Evolutionary conservation across 2,888 invertebrate genomes (phyloP).

Genomic region (Drosophila bunnanda): DNA sequence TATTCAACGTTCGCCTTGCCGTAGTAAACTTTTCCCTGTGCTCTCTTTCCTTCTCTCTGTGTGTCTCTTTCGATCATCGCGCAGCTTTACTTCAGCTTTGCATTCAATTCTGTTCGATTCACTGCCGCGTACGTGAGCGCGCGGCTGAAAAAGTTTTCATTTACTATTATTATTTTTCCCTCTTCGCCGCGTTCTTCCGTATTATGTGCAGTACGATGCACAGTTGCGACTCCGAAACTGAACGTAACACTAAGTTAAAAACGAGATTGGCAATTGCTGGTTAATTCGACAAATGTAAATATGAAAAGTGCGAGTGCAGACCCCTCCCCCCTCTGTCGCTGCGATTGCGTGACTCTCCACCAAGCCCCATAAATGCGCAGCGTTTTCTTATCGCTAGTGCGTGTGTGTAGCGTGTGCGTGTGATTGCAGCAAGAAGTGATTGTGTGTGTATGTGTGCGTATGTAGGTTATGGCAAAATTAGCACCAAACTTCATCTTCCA

Average conservation of each 20-base stretch:
- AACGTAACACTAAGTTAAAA: conserved; percentile 52
- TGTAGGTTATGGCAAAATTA: conserved; percentile 75
- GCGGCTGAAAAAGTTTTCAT: conserved; percentile 52
- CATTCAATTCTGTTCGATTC: conserved; percentile 66
- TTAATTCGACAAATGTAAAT: conserved; percentile 56
- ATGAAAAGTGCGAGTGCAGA: conserved; percentile 37
- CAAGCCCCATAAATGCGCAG: conserved; percentile 62
- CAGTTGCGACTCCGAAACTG: conserved; percentile 41
- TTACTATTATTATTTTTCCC: conserved; percentile 35
- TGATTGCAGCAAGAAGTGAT: conserved; percentile 30
- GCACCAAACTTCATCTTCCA: conserved; percentile 30
- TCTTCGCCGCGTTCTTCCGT: conserved; percentile 39
- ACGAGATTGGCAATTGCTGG: conserved; percentile 52
- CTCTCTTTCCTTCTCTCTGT: conserved; percentile 11
- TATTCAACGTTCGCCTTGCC: neutral
- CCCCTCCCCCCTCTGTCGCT: neutral
- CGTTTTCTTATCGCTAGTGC: conserved; percentile 70
- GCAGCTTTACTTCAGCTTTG: conserved; percentile 25
- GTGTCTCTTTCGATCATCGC: conserved; percentile 13
- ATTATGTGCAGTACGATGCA: conserved; percentile 67
- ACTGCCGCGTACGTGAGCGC: conserved; percentile 66
- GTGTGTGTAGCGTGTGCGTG: conserved; percentile 23
- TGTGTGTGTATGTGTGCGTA: conserved; percentile 22
- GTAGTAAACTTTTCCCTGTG: neutral
- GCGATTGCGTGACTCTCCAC: conserved; percentile 41